Base-by-base conservation (phyloP, 1,140 invertebrate species). In the Drosophila repleta region DNA sequence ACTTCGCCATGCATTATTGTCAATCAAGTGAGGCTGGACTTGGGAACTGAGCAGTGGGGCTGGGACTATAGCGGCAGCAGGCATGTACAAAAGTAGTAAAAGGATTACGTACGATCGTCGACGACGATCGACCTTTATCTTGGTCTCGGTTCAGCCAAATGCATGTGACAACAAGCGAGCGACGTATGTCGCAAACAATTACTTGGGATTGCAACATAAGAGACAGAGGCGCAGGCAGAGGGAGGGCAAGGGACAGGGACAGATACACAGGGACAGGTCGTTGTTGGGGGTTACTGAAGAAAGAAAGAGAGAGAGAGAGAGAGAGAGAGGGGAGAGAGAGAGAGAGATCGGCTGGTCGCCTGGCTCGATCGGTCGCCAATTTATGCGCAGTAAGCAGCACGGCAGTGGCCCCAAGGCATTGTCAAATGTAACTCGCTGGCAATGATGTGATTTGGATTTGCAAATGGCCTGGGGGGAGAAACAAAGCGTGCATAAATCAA, bases 111-210 rank as follows among this genome's bases (percentile, higher is more conserved):
- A 74, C 80, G 51, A 53, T 48, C 65, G 60, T 74, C 62, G 63
- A 55, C 58, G 61, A 72, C 66, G 70, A 80, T 73, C 70, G 83
- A 87, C 72, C 83, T 88, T 88, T 83, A 74, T 79, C 68, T 66
- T 60, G 48, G 70, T 62, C 70, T 70, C 49, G 41, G 46, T 60
- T 78, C 62, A 61, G 58, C 37, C 65, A 61, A 62, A 73, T 60
- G 62, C 69, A 81, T 85, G 75, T 90, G 85, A 90, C 85, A 90
- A 90, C 85, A 79, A 85, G 85, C 85, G 85, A 81, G 78, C 80
- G 78, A 90, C 78, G 87, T 90, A 90, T 90, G 85, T 90, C 85
- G 87, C 85, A 87, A 90, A 90, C 85, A 90, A 90, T 89, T 90
- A 89, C 84, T 89, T 89, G 83, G 79, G 79, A 87, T 88, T 88